Evolutionary conservation across 2,797 vertebrate genomes (phyloP), one percentile per base, ranked within the genome.

Genomic region (Sciurus vulgaris): DNA sequence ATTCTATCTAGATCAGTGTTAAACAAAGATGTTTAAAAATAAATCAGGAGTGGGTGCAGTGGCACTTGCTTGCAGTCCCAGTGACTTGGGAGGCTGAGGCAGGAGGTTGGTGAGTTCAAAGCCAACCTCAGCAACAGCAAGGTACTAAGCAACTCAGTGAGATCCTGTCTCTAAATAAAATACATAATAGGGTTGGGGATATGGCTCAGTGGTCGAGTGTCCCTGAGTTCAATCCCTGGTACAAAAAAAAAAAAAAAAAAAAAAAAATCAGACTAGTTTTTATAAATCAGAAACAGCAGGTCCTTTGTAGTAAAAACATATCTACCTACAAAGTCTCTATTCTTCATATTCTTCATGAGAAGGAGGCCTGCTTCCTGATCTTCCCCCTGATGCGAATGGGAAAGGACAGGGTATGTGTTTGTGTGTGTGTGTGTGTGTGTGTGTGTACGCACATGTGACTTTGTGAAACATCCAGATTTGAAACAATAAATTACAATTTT

Each of bases 21-120:
- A 88, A 82, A 69, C 30, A 74, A 69, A 93, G 70, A 87, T 61
- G 63, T 90, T 33, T 44, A 56, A 72, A 69, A 89, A 86, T 70
- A 67, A 33, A 78, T 35, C 73, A 28, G 49, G 44, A 5, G 7
- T 47, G 44, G 44, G 44, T 9, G 44, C 7, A 47, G 44, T 47
- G 44, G 44, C 9, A 9, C 44, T 47, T 47, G 44, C 44, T 47
- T 47, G 44, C 9, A 47, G 9, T 47, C 44, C 9, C 44, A 47
- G 44, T 5, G 44, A 9, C 44, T 47, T 47, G 44, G 44, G 44
- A 47, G 44, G 9, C 44, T 47, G 44, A 47, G 44, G 44, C 44
- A 47, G 44, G 44, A 47, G 44, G 44, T 7, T 47, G 44, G 44
- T 47, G 44, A 47, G 44, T 47, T 47, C 44, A 47, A 47, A 47